Conservation (phyloP, 2,113 vertebrate genomes). For the Tapirus terrestris region DNA sequence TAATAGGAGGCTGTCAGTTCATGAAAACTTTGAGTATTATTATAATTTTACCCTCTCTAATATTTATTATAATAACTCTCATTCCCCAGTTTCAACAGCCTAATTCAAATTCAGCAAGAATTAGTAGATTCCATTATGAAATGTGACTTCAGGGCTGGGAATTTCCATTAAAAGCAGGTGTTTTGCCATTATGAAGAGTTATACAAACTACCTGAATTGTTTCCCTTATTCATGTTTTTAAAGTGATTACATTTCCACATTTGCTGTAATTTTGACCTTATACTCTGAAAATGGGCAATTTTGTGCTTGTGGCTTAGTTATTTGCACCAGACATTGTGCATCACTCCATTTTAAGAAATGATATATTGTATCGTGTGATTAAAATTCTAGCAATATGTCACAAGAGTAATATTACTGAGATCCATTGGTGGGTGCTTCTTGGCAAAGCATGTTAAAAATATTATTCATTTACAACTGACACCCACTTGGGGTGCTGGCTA, state of each 20-base stretch:
- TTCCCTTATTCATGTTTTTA: not conserved
- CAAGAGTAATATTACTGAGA: not conserved
- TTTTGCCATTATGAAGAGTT: not conserved
- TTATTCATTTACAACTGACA: not conserved
- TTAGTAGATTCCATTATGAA: conserved; percentile 47
- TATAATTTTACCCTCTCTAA: not conserved
- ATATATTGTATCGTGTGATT: not conserved
- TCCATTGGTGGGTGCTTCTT: not conserved
- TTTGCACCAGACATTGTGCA: not conserved
- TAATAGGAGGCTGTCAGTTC: not conserved
- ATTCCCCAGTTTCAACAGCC: not conserved
- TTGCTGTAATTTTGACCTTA: not conserved
- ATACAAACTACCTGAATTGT: not conserved
- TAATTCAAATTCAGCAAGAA: not conserved
- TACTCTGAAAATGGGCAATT: not conserved
- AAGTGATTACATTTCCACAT: not conserved
- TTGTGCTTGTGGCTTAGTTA: not conserved
- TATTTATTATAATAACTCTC: conserved; percentile 39
- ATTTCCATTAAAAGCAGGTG: not conserved
- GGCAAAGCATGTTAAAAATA: not conserved
- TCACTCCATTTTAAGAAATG: not conserved
- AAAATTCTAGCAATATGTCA: not conserved
- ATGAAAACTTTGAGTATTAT: not conserved
- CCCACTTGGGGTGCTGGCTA: not conserved
- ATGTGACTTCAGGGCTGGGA: not conserved